Evolutionary conservation across 2,797 vertebrate species (phyloP), one percentile per base, ranked within the genome.

Genomic region (Halcyon chelicuti): DNA sequence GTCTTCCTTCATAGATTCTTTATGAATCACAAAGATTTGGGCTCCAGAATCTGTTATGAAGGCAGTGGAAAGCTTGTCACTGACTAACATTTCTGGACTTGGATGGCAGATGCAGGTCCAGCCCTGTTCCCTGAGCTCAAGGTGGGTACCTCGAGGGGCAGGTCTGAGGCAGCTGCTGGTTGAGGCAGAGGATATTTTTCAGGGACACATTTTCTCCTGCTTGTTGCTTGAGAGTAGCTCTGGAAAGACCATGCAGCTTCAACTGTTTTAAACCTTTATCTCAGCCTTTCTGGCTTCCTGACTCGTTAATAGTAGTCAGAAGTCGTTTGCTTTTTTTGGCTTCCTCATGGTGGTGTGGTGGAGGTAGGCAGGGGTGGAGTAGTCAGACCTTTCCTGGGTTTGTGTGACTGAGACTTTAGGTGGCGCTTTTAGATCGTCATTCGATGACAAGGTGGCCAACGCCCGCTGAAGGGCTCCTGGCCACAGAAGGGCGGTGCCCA

Each of bases 231-330:
- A 37, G 18, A 40, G 26, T 9, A 73, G 28, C n/a, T 51, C 5
- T 29, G 37, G 60, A 37, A 51, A 37, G 23, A 46, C 15, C 23
- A 15, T 44, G 37, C 7, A 8, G 21, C 31, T 35, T 49, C 2
- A 1, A 35, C 14, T 31, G 22, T 21, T 51, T 65, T 42, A 35
- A 51, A 7, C 31, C 28, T 67, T 33, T 52, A 10, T 25, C 15
- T 65, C 42, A 58, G 42, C 25, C 21, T 51, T 54, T 17, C n/a
- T 39, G 28, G 14, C 15, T 65, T 57, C 44, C 52, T 35, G n/a
- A 10, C 42, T 23, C 4, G 4, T 49, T 51, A n/a, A 9, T 14
- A 17, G 47, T 1, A 0, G 17, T 29, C 26, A 14, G 35, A 22
- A 51, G 10, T 18, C 19, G 31, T 35, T 46, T 29, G 44, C 18